Conservation (phyloP, 1,140 invertebrate species). For the Drosophila simulans region DNA sequence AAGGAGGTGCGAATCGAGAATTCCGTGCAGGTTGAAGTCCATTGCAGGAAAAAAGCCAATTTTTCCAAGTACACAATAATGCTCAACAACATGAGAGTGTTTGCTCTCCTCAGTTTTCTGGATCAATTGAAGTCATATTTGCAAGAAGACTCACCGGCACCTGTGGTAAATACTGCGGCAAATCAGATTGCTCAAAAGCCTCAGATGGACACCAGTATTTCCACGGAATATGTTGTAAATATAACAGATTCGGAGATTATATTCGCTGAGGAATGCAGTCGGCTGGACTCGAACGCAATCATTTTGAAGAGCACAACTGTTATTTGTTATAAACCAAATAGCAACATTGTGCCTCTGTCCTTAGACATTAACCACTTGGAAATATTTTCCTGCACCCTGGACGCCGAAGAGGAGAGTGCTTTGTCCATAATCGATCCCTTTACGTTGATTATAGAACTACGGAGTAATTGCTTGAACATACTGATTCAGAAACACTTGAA, state of each 20-base stretch:
- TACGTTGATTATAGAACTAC: conserved; percentile 90
- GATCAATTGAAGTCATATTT: conserved; percentile 94
- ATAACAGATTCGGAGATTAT: conserved; percentile 98
- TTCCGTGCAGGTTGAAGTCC: conserved; percentile 94
- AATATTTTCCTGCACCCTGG: conserved; percentile 96
- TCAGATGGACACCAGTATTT: conserved; percentile 20
- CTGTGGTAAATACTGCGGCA: conserved; percentile 3
- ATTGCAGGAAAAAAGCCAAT: conserved; percentile 90
- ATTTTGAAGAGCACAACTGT: conserved; percentile 97
- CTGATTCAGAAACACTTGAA: conserved; percentile 90
- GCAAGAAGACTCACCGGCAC: conserved; percentile 68
- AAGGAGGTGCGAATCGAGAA: conserved; percentile 85
- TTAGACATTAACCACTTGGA: conserved; percentile 96
- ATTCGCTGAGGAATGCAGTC: conserved; percentile 94
- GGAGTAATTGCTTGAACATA: conserved; percentile 86
- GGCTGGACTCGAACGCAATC: conserved; percentile 96
- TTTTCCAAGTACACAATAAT: conserved; percentile 94
- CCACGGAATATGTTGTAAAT: conserved; percentile 94
- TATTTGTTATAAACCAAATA: conserved; percentile 91
- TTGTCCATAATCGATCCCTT: conserved; percentile 98
- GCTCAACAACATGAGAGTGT: conserved; percentile 97
- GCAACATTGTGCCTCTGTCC: conserved; percentile 90
- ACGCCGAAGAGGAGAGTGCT: conserved; percentile 96
- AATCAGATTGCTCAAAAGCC: conserved; percentile 26
- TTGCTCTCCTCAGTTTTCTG: conserved; percentile 97